Percentiles rank a stretch among this genome's conserved stretches.
Evolutionary conservation across 2,113 vertebrate species (phyloP).

Genomic region (Tragelaphus buxtoni): DNA sequence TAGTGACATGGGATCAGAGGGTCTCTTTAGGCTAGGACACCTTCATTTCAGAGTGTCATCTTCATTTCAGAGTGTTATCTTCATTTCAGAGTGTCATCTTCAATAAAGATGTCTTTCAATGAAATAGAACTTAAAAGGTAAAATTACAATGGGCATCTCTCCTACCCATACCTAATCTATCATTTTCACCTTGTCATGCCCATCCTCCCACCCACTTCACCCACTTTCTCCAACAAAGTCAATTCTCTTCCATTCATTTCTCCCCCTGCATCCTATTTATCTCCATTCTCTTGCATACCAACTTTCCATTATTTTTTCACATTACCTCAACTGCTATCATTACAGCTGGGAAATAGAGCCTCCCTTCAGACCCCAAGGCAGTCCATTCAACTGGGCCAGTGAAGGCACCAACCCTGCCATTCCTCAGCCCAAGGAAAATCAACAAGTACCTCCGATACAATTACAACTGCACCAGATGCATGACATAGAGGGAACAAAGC

Average conservation of each 20-base stretch:
- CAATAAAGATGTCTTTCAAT: not conserved
- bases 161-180: no score
- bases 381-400: not conserved
- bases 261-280: no score
- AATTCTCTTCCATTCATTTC: not conserved
- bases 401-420: not conserved
- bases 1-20: not conserved
- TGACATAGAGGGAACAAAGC: not conserved
- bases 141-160: not conserved
- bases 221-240: not conserved
- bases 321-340: not conserved
- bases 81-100: not conserved
- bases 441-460: not conserved
- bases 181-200: no score
- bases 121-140: not conserved
- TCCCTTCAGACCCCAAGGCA: not conserved
- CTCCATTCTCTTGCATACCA: not conserved
- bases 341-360: not conserved
- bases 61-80: not conserved
- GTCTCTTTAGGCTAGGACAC: not conserved
- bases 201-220: no score
- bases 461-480: not conserved
- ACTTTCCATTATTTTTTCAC: not conserved
- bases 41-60: not conserved
- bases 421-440: not conserved